These are phyloP conservation scores for Acipenser transmontanus DNA, from an alignment of 2,797 vertebrate species.

Conservation along the genomic window DNA sequence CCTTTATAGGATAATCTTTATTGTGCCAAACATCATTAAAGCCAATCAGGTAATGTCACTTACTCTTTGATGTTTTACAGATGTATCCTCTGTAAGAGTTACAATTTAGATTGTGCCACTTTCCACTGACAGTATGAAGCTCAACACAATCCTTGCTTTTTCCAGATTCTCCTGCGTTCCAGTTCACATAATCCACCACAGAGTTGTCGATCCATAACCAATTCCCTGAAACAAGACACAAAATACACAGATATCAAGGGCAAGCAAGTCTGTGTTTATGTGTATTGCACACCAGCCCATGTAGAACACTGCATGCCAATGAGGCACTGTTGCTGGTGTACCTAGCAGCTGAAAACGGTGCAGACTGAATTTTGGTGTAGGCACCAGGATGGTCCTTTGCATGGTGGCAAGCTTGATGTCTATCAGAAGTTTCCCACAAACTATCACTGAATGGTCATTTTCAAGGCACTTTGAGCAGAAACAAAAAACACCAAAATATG, in stretches of 20 bases:
- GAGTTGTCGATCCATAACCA: constrained; percentile 85
- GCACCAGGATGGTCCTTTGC: too few relatives aligned
- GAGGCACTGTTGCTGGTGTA: background rate
- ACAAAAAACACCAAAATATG: background rate
- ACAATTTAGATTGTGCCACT: constrained; percentile 75
- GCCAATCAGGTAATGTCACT: constrained; percentile 25
- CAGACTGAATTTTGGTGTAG: too few relatives aligned
- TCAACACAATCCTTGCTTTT: constrained; percentile 66
- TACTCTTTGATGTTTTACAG: constrained; percentile 89
- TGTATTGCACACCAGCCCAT: too few relatives aligned
- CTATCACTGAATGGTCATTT: too few relatives aligned
- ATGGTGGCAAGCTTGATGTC: too few relatives aligned
- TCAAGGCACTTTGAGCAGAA: background rate
- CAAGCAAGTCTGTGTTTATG: background rate
- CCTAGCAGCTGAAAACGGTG: too few relatives aligned
- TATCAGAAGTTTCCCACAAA: too few relatives aligned
- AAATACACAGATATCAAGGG: constrained; percentile 2
- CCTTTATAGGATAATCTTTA: too few relatives aligned
- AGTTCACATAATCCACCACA: constrained; percentile 79
- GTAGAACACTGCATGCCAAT: constrained; percentile 1
- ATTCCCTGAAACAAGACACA: constrained; percentile 53
- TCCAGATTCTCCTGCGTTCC: constrained; percentile 62
- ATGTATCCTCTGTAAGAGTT: constrained; percentile 66
- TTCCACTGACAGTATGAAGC: constrained; percentile 60
- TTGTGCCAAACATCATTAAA: too few relatives aligned